phyloP scores from a whole-genome alignment of 2,888 invertebrate genomes.

The Drosophila robusta region DNA sequence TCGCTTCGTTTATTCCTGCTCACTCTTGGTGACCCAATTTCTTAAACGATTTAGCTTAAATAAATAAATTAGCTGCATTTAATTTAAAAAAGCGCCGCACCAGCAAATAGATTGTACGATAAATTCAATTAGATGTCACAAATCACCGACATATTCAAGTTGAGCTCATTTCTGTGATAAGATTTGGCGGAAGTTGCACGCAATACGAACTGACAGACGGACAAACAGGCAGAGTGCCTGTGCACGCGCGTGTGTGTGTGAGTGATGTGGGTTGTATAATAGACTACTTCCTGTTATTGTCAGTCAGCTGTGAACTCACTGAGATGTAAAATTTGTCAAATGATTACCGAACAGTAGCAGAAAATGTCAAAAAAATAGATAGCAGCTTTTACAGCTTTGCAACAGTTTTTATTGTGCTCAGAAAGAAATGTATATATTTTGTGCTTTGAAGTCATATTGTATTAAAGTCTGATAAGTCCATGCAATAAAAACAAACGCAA shows the following conservation, averaged over 20 bases:
- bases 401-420: conserved; percentile 22
- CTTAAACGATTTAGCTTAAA: conserved; percentile 40
- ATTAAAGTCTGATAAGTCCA: background rate
- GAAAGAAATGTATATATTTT: background rate
- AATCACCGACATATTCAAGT: conserved; percentile 35
- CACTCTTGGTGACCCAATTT: conserved; percentile 26
- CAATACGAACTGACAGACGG: conserved; percentile 23
- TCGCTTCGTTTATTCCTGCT: background rate
- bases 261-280: conserved; percentile 50
- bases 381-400: conserved; percentile 8
- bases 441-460: conserved; percentile 10
- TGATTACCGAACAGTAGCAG: conserved; percentile 24
- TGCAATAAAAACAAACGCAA: conserved; percentile 21
- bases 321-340: conserved; percentile 68
- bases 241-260: conserved; percentile 17
- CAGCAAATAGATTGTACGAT: conserved; percentile 8
- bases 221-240: conserved; percentile 15
- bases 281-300: conserved; percentile 64
- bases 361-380: background rate
- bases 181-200: conserved; percentile 34
- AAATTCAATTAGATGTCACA: conserved; percentile 57
- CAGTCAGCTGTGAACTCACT: conserved; percentile 45
- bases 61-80: conserved; percentile 49
- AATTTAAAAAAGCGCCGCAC: conserved; percentile 9
- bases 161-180: conserved; percentile 24